A percentile compares a stretch with the other conserved stretches of the same genome.
phyloP scores from a whole-genome alignment of 1,140 invertebrate species.

The Neuroterus valhalla region DNA sequence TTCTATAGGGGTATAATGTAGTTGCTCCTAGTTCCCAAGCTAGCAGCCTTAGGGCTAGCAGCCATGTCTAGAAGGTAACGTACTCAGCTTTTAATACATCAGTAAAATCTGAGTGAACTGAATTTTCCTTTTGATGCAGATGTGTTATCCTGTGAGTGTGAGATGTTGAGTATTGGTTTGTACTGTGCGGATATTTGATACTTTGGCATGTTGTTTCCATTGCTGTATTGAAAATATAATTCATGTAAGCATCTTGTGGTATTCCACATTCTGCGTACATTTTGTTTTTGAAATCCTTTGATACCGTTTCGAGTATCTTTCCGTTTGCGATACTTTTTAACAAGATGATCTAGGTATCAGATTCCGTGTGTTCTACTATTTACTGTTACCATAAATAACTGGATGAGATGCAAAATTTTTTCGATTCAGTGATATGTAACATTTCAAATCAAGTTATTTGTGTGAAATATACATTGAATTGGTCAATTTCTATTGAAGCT shows the following conservation, averaged over 20 bases:
- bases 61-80: conserved; percentile 1
- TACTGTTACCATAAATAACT: too few relatives aligned
- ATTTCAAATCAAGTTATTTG: too few relatives aligned
- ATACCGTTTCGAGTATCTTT: too few relatives aligned
- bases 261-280: background rate
- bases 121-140: background rate
- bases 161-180: conserved; percentile 1
- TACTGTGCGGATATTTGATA: conserved; percentile 11
- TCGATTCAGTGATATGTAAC: too few relatives aligned
- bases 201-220: conserved; percentile 1
- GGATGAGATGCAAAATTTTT: too few relatives aligned
- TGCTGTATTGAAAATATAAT: background rate
- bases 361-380: too few relatives aligned
- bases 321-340: too few relatives aligned
- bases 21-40: too few relatives aligned
- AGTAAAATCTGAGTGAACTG: background rate
- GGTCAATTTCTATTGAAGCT: too few relatives aligned
- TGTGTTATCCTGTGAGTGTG: conserved; percentile 12
- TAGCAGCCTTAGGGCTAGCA: background rate
- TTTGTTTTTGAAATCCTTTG: background rate
- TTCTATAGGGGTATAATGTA: too few relatives aligned
- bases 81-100: background rate
- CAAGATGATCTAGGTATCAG: too few relatives aligned
- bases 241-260: background rate
- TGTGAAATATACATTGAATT: too few relatives aligned